Conservation (phyloP, 1,140 invertebrate genomes). For the Drosophila sp. region DNA sequence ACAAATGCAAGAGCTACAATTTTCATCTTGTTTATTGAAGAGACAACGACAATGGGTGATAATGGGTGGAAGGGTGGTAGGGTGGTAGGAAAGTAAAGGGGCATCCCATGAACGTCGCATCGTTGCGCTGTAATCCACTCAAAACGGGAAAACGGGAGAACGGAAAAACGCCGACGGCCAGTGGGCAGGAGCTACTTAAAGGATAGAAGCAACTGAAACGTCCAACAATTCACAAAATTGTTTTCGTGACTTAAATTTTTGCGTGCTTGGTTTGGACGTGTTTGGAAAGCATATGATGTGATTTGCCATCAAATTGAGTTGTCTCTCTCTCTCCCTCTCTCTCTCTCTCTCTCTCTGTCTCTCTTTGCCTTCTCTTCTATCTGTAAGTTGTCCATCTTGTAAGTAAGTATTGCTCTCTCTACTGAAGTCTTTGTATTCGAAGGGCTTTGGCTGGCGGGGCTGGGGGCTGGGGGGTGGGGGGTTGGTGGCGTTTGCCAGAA, state of each 20-base stretch:
- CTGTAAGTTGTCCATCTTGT: slow-evolving; percentile 17
- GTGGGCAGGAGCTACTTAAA: slow-evolving; percentile 38
- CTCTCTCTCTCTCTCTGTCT: not conserved
- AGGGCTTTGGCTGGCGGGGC: not conserved
- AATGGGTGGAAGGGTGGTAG: not conserved
- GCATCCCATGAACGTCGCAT: slow-evolving; percentile 46
- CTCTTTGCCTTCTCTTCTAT: not conserved
- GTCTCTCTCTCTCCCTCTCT: slow-evolving; percentile 39
- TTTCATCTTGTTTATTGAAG: slow-evolving; percentile 18
- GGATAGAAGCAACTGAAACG: slow-evolving; percentile 37
- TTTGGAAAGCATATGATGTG: slow-evolving; percentile 83
- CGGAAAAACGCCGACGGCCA: slow-evolving; percentile 23
- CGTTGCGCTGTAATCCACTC: slow-evolving; percentile 74
- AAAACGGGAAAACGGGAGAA: slow-evolving; percentile 46
- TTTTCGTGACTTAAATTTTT: slow-evolving; percentile 83
- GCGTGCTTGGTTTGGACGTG: slow-evolving; percentile 71
- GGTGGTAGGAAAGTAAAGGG: slow-evolving; percentile 13
- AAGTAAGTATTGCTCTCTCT: slow-evolving; percentile 7
- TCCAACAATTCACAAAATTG: slow-evolving; percentile 83
- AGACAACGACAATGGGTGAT: not conserved
- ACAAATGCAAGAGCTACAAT: slow-evolving; percentile 28
- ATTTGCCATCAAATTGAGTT: slow-evolving; percentile 82
- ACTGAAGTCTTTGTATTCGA: slow-evolving; percentile 7
- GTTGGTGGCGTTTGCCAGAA: slow-evolving; percentile 43
- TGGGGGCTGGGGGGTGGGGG: not conserved